Base-by-base conservation (phyloP, 2,888 invertebrate genomes). In the Drosophila mimetica region DNA sequence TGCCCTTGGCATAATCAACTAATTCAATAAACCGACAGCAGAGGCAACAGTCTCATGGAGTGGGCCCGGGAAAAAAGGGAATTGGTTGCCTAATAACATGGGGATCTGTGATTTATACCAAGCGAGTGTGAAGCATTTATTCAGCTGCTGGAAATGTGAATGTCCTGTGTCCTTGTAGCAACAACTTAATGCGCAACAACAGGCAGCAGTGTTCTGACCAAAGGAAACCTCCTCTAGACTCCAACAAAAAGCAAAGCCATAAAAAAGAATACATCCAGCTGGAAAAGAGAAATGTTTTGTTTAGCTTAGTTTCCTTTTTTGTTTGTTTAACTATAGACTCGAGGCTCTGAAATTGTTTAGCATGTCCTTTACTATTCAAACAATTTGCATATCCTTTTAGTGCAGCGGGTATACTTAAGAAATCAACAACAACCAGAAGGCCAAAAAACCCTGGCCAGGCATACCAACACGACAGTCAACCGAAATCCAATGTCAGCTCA, bases 361-460 rank as follows among this genome's bases (percentile, higher is more conserved):
- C 83, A 86, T 83, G 86, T 83, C 80, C 80, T 82, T 81, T 80
- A 74, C 75, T 78, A 85, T 85, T 85, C 80, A 78, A 85, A 85
- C 87, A 86, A 86, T 85, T 85, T 85, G 85, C 85, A 86, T 85
- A 85, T 85, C 85, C 85, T 86, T 85, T 85, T 84, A 86, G 84
- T 79, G 79, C 69, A 84, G 72, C 75, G 64, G 77, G 73, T 70
- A 74, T 79, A 77, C 86, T 83, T 86, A 86, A 83, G 75, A 86
- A 77, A 83, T 71, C 74, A 77, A 69, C 72, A 75, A 52, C 65
- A 63, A 51, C 66, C 59, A 53, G 46, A 39, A 42, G 48, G 51
- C 20, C 14, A 32, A 39, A 28, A 28, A 51, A 60, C 76, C 42
- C 66, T 73, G 61, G 48, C 30, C 65, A 71, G 70, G 73, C 75